These are phyloP conservation scores for Drosophila parthenogenetica DNA, from an alignment of 2,888 invertebrate genomes.

Conservation along the genomic window DNA sequence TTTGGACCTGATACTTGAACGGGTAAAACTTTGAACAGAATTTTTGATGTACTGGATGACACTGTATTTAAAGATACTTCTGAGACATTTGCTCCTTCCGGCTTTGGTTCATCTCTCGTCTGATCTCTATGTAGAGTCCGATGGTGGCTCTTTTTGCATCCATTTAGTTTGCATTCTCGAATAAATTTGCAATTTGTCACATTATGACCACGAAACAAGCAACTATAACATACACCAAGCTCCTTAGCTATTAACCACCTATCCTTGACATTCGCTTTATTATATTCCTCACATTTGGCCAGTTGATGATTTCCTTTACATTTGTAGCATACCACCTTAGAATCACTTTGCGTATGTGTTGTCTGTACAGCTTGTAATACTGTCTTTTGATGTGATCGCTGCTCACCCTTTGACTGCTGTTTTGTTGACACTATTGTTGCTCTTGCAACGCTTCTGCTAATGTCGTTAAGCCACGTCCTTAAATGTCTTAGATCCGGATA, in stretches of 20 bases:
- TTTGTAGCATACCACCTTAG: background rate
- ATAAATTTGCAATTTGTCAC: background rate
- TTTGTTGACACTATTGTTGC: background rate
- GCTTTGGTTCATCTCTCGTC: background rate
- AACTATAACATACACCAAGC: slow-evolving; percentile 1
- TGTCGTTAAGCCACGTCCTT: background rate
- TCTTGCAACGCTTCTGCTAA: background rate
- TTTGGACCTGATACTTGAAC: background rate
- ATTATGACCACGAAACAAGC: background rate
- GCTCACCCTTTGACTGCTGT: background rate
- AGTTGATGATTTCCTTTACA: background rate
- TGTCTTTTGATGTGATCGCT: background rate
- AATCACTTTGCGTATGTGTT: background rate
- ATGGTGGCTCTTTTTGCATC: slow-evolving; percentile 1
- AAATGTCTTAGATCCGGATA: slow-evolving; percentile 2
- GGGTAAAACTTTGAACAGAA: background rate
- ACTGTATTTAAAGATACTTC: background rate
- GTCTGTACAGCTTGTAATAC: background rate
- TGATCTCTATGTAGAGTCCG: background rate
- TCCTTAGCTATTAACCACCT: slow-evolving; percentile 5
- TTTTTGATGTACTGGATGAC: background rate
- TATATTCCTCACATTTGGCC: background rate
- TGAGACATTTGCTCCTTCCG: background rate
- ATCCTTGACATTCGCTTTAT: background rate
- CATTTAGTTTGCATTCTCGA: background rate